Base-by-base conservation (phyloP, 2,888 invertebrate species). In the Phyllotreta striolata region DNA sequence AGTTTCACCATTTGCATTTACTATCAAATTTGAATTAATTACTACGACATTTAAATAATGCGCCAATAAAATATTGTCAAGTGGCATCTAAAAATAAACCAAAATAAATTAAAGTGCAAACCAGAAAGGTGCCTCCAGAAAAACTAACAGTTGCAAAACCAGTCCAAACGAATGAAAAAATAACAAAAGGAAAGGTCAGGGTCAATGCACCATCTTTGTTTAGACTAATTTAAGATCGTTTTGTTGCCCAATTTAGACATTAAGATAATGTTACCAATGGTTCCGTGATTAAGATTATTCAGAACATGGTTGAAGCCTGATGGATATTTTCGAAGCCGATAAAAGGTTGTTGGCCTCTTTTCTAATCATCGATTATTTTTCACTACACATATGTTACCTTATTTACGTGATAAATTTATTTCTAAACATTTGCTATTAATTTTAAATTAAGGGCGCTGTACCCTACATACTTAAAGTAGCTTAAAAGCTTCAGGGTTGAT, bases 141-240 rank as follows among this genome's bases (percentile, higher is more conserved):
- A 44, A 44, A 44, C 7, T n/a, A 44, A 44, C 44, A 44, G 47
- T 47, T 47, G 47, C 47, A 47, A 47, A 47, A 47, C 47, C 47
- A 14, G 47, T 47, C 47, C 12, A 47, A 47, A 44, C 1, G 8
- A 24, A 24, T 24, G 2, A 14, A 47, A 47, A 12, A 47, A 47
- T 9, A n/a, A 47, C 7, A 13, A 6, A 7, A 44, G 10, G 44
- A 44, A 44, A 44, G 44, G 44, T 44, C 44, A 44, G 44, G 47
- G 47, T 47, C 47, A 47, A 47, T 47, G 47, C 47, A 47, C 47
- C 24, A 47, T 47, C 47, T 47, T 14, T 14, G 47, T 47, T 47
- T 44, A 44, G 44, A 44, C 6, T 24, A 24, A 24, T 24, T 44
- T 44, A 13, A 13, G 44, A 12, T 10, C 7, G 7, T 14, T 12